These are phyloP conservation scores for Heteropelma amictum DNA, from an alignment of 2,888 invertebrate species.

Conservation along the genomic window DNA sequence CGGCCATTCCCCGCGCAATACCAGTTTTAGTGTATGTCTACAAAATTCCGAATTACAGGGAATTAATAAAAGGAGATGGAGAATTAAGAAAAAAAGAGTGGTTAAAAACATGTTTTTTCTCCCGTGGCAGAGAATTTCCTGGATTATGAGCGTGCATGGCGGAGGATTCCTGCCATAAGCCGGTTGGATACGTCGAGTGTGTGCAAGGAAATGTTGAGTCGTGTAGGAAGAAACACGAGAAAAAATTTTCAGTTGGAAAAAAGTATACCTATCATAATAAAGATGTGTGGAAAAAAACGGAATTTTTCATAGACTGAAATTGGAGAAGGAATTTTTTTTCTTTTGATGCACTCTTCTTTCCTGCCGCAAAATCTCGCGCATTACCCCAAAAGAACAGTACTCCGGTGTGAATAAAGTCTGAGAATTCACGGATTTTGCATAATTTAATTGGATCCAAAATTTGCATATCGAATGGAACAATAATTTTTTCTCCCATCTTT, in stretches of 20 bases:
- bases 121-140: too few relatives aligned
- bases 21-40: conserved; percentile 77
- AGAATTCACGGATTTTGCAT: conserved; percentile 53
- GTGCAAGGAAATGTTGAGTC: background rate
- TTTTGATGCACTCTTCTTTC: conserved; percentile 7
- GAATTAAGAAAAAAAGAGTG: background rate
- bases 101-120: too few relatives aligned
- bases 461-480: conserved; percentile 57
- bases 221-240: conserved; percentile 21
- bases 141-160: too few relatives aligned
- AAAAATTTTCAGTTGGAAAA: conserved; percentile 1
- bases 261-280: background rate
- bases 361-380: conserved; percentile 19
- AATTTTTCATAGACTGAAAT: background rate
- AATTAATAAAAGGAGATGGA: background rate
- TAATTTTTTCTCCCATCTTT: conserved; percentile 51
- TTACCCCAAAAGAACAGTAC: conserved; percentile 3
- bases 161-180: too few relatives aligned
- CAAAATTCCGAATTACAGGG: too few relatives aligned
- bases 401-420: background rate
- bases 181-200: conserved; percentile 21
- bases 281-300: background rate
- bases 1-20: conserved; percentile 81
- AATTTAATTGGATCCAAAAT: conserved; percentile 57
- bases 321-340: conserved; percentile 5